phyloP scores from a whole-genome alignment of 2,113 vertebrate genomes.

The Tachysurus vachellii region DNA sequence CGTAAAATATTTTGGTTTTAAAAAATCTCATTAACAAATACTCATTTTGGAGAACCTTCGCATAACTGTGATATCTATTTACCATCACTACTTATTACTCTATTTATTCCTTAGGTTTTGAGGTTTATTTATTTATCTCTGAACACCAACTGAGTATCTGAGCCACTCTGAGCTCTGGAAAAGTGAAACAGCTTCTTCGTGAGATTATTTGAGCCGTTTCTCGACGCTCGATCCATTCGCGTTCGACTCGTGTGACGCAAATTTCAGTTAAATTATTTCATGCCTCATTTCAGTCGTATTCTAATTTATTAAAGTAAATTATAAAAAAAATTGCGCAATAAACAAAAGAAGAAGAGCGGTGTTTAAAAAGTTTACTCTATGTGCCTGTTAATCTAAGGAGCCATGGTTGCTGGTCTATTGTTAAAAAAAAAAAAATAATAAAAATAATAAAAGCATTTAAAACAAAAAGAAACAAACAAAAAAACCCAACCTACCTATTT shows the following conservation, averaged over 20 bases:
- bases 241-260: slow-evolving; percentile 35
- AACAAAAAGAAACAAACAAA: slow-evolving; percentile 63
- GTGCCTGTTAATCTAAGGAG: slow-evolving; percentile 75
- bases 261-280: slow-evolving; percentile 69
- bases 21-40: slow-evolving; percentile 6
- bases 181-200: slow-evolving; percentile 51
- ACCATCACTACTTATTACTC: slow-evolving; percentile 78
- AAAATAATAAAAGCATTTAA: not conserved
- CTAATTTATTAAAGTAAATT: slow-evolving; percentile 69
- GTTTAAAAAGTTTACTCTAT: slow-evolving; percentile 66
- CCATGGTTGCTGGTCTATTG: slow-evolving; percentile 45
- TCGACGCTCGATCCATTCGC: slow-evolving; percentile 48
- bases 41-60: slow-evolving; percentile 63
- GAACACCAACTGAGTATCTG: slow-evolving; percentile 69
- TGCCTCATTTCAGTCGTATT: slow-evolving; percentile 70
- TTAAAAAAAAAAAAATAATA: slow-evolving; percentile 64
- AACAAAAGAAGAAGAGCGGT: slow-evolving; percentile 45
- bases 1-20: slow-evolving; percentile 45
- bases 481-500: slow-evolving; percentile 69
- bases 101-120: slow-evolving; percentile 75
- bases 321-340: slow-evolving; percentile 62
- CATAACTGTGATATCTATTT: slow-evolving; percentile 79
- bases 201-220: slow-evolving; percentile 55
- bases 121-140: slow-evolving; percentile 87
- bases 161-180: slow-evolving; percentile 75